Base-by-base conservation (phyloP, 2,888 invertebrate genomes). In the Seladonia tumulorum region DNA sequence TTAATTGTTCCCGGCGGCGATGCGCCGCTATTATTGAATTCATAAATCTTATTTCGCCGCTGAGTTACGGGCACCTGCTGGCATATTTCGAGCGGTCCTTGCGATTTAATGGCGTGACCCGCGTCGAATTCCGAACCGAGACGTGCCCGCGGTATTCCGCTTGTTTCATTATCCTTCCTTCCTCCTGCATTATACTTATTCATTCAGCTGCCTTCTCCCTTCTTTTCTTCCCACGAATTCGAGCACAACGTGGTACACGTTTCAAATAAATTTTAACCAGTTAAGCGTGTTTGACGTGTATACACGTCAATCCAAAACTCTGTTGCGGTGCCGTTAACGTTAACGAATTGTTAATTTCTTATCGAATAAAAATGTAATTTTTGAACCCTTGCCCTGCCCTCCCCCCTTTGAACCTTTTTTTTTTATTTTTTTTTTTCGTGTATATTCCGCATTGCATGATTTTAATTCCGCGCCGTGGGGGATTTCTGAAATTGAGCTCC, bases 1-100 rank as follows among this genome's bases (percentile, higher is more conserved):
- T 87, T 82, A 87, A 88, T 87, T 84, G 83, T 84, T 83, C 75
- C 70, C 73, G 29, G 77, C 66, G 88, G 70, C 78, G 79, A 76
- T 79, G 81, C 74, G 14, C 68, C 49, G 73, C 79, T 68, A 79
- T 88, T 88, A 88, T 89, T 88, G 74, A 81, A 87, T 87, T 87
- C 80, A 82, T 83, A 85, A 89, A 88, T 85, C 78, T 87, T 72
- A 78, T 73, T 81, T 70, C 68, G n/a, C 75, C 76, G 72, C 60
- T 72, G 77, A 81, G 70, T 63, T 75, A 82, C 83, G 76, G 76
- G 35, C 60, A 63, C 49, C 73, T 76, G 57, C 71, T 42, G 66
- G n/a, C 10, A 42, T 63, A 63, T 85, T 82, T 53, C 53, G 76
- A 79, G 47, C 49, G 68, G 70, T 14, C 73, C 73, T 49, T 29